Base-by-base conservation (phyloP, 2,888 invertebrate species). In the Buathra laborator region DNA sequence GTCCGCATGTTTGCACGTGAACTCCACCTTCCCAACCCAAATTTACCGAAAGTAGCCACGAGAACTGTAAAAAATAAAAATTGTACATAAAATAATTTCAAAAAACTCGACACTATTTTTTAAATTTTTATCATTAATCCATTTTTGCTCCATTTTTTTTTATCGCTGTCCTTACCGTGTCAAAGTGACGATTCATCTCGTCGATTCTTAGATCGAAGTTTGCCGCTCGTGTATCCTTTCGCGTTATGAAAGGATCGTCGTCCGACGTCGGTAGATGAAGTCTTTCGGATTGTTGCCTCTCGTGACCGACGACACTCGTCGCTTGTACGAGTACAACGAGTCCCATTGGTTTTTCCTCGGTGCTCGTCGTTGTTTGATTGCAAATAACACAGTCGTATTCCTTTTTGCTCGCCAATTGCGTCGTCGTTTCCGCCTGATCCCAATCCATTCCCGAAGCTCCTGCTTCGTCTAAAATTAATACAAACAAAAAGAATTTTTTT, bases 361-460 rank as follows among this genome's bases (percentile, higher is more conserved):
- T 97, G 91, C 98, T 97, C 24, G 98, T 96, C 48, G 97, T 96
- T 84, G 97, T 97, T 93, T 98, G 97, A 94, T 97, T 98, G 94
- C 99, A 99, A 90, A 99, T 99, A 86, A 98, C 98, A 94, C 99
- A 99, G 94, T 98, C 98, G 94, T 98, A 99, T 94, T 98, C 97
- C 86, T 95, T 95, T 85, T 95, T 95, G 82, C 94, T 94, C 62
- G 94, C 91, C 67, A 94, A 90, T 88, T 95, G 95, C 88, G 96
- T 95, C 16, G 95, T 92, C 84, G 94, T 94, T 2, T 92, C 94
- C 86, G 96, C 96, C 90, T 95, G 96, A 87, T 95, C 95, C 95
- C 96, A 96, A 89, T 96, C 96, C 96, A 96, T 96, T 87, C 95
- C 93, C 86, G 94, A 92, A 24, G 89, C 91, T 4, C 92, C 92